Conservation (phyloP, 2,888 invertebrate species). For the Lingula anatina region DNA sequence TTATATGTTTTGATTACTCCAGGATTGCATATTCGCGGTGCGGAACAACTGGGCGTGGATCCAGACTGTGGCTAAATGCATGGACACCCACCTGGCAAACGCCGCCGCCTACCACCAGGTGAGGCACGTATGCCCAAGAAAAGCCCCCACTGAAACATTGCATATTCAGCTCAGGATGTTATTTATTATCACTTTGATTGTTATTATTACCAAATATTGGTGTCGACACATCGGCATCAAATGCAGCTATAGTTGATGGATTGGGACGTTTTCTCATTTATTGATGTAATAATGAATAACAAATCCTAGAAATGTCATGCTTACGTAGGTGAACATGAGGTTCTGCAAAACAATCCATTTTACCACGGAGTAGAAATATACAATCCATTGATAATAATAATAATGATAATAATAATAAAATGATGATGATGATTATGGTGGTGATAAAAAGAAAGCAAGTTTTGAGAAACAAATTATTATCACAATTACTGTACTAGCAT, state of each 20-base stretch:
- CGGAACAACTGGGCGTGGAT: constrained; percentile 46
- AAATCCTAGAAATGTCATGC: too few relatives aligned
- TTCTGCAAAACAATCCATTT: too few relatives aligned
- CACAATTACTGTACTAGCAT: not conserved
- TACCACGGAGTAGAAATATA: too few relatives aligned
- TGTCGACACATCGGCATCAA: too few relatives aligned
- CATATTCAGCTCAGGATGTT: too few relatives aligned
- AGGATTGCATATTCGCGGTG: constrained; percentile 43
- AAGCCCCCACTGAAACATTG: too few relatives aligned
- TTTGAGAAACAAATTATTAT: not conserved
- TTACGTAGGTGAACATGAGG: too few relatives aligned
- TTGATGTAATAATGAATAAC: not conserved
- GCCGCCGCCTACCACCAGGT: constrained; percentile 47
- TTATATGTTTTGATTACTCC: not conserved
- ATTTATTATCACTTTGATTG: too few relatives aligned
- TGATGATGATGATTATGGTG: not conserved
- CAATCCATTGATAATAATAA: too few relatives aligned
- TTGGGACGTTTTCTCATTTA: not conserved
- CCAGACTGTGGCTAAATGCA: constrained; percentile 37
- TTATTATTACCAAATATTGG: too few relatives aligned
- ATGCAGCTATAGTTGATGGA: not conserved
- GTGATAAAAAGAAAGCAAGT: not conserved
- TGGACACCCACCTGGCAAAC: constrained; percentile 43
- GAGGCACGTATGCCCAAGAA: too few relatives aligned
- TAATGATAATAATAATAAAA: too few relatives aligned